Conservation (phyloP, 2,797 vertebrate genomes). For the Chelon labrosus region DNA sequence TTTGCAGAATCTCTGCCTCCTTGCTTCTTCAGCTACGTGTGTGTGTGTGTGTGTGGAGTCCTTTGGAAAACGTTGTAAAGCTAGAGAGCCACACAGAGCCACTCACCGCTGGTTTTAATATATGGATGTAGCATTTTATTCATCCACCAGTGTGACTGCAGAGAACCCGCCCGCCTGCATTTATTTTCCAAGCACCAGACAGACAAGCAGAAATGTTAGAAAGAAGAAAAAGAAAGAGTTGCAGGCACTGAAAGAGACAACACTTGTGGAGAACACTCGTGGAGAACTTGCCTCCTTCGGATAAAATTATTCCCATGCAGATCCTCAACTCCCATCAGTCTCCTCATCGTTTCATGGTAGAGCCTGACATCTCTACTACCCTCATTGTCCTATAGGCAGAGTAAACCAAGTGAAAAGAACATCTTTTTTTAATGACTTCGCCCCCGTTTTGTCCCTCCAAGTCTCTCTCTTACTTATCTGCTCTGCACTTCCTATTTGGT, state of each 20-base stretch:
- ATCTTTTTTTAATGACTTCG: constrained; percentile 25
- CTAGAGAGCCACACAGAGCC: neutral
- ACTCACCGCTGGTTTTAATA: constrained; percentile 4
- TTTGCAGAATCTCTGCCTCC: neutral
- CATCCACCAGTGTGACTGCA: neutral
- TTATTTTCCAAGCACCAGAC: constrained; percentile 1
- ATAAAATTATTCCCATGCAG: constrained; percentile 37
- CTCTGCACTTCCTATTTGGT: neutral
- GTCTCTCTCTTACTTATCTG: neutral
- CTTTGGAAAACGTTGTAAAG: constrained; percentile 1
- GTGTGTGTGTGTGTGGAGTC: neutral
- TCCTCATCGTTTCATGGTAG: constrained; percentile 7
- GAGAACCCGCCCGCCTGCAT: neutral
- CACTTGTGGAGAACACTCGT: constrained; percentile 23
- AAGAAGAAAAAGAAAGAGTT: neutral
- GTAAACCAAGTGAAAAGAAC: constrained; percentile 22
- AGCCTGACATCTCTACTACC: constrained; percentile 33
- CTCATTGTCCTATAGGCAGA: constrained; percentile 34
- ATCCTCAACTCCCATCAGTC: constrained; percentile 28
- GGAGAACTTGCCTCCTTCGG: constrained; percentile 12
- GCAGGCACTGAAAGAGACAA: constrained; percentile 4
- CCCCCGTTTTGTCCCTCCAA: neutral
- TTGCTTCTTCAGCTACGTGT: neutral
- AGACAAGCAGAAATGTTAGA: constrained; percentile 12
- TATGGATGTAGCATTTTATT: neutral